phyloP scores from a whole-genome alignment of 2,797 vertebrate species.

The Cynodonichthys magdalenae region DNA sequence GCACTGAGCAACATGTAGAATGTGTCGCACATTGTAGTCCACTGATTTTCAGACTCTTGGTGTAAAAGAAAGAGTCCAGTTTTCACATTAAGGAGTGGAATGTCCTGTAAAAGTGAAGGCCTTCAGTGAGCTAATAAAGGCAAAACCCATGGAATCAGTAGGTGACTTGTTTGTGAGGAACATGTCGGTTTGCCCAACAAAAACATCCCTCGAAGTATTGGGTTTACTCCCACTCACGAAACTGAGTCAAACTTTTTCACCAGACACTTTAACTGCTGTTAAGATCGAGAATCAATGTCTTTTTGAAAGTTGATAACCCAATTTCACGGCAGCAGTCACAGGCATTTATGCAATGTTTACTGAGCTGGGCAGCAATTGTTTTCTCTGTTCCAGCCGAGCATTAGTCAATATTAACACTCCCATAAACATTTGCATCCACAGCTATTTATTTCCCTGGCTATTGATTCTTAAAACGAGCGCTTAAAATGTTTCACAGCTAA shows the following conservation, averaged over 20 bases:
- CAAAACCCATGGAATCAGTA: slow-evolving; percentile 18
- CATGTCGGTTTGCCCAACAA: slow-evolving; percentile 21
- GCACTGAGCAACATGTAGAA: slow-evolving; percentile 40
- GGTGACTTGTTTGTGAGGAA: slow-evolving; percentile 6
- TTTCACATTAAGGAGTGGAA: slow-evolving; percentile 21
- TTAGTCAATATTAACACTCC: slow-evolving; percentile 63
- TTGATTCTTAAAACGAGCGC: slow-evolving; percentile 31
- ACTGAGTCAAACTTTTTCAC: slow-evolving; percentile 61
- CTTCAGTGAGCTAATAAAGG: slow-evolving; percentile 12
- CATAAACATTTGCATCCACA: slow-evolving; percentile 51
- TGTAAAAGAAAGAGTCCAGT: slow-evolving; percentile 16
- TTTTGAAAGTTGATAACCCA: slow-evolving; percentile 66
- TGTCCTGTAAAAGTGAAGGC: slow-evolving; percentile 25
- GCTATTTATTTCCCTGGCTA: slow-evolving; percentile 21
- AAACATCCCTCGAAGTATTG: slow-evolving; percentile 21
- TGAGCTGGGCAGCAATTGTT: slow-evolving; percentile 58
- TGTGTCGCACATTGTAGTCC: slow-evolving; percentile 48
- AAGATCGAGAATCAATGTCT: slow-evolving; percentile 60
- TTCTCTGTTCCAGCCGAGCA: slow-evolving; percentile 58
- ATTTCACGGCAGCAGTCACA: slow-evolving; percentile 61
- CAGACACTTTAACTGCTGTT: slow-evolving; percentile 39
- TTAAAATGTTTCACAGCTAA: slow-evolving; percentile 29
- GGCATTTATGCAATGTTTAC: slow-evolving; percentile 57
- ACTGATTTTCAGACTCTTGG: slow-evolving; percentile 17
- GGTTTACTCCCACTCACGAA: slow-evolving; percentile 36